Conservation (phyloP, 2,113 vertebrate species). For the Cryptotis parvus region DNA sequence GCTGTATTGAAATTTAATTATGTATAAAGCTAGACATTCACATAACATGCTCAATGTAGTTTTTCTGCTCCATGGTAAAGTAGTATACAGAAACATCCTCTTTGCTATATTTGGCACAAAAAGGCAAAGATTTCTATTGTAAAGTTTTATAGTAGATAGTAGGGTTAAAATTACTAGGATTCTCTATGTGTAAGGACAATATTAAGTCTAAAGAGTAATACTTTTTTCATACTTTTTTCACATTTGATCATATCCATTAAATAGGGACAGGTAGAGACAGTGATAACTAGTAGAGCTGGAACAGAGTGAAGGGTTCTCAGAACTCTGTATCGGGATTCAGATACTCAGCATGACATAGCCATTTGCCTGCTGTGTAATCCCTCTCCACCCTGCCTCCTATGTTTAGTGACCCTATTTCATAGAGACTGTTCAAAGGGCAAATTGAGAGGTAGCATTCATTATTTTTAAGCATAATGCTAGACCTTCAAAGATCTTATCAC, state of each 20-base stretch:
- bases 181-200: not conserved
- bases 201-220: not conserved
- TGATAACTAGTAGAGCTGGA: not conserved
- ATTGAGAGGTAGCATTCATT: not conserved
- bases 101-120: not conserved
- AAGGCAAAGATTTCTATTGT: not conserved
- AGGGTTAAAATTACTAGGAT: not conserved
- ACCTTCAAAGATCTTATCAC: not conserved
- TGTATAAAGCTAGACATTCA: not conserved
- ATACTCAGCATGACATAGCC: not conserved
- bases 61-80: not conserved
- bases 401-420: not conserved
- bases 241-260: not conserved
- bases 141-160: not conserved
- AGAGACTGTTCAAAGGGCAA: not conserved
- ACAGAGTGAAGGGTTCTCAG: not conserved
- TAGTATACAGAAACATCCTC: not conserved
- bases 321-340: not conserved
- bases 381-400: not conserved
- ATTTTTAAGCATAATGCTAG: slow-evolving; percentile 23
- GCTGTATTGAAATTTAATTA: not conserved
- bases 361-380: not conserved
- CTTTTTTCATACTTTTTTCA: not conserved
- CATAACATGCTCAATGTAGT: not conserved
- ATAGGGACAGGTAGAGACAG: not conserved